These are phyloP conservation scores for Paradisaea rubra DNA, from an alignment of 2,113 vertebrate species.

Conservation along the genomic window DNA sequence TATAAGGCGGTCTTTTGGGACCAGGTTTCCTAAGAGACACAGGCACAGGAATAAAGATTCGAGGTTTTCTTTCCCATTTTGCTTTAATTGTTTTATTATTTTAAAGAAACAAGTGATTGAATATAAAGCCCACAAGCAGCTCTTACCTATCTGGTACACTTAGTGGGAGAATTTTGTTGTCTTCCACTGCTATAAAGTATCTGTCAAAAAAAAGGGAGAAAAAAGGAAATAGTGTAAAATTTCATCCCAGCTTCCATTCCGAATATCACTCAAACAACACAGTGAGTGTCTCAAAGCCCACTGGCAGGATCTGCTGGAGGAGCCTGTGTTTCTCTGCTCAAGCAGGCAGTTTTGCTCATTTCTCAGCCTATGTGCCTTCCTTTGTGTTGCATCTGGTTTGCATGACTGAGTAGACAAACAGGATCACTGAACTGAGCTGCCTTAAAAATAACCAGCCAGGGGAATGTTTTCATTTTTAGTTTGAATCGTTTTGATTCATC, in stretches of 20 bases:
- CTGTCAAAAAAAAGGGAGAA: conserved; percentile 58
- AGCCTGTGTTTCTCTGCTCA: not conserved
- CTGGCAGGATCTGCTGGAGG: not conserved
- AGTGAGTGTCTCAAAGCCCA: not conserved
- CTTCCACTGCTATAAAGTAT: conserved; percentile 84
- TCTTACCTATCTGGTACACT: conserved; percentile 77
- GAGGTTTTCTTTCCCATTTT: not conserved
- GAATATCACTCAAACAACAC: not conserved
- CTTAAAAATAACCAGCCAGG: not conserved
- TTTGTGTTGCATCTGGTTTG: not conserved
- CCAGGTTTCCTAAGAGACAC: conserved; percentile 64
- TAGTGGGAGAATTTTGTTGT: conserved; percentile 78
- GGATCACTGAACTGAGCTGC: not conserved
- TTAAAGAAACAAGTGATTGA: not conserved
- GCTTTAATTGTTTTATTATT: not conserved
- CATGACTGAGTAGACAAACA: not conserved
- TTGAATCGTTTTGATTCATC: not conserved
- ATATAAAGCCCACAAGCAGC: not conserved
- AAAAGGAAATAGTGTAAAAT: not conserved
- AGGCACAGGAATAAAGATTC: conserved; percentile 12
- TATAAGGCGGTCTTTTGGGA: conserved; percentile 78
- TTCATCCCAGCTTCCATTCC: not conserved
- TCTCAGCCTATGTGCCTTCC: not conserved
- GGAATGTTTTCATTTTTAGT: not conserved
- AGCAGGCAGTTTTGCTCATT: not conserved